Conservation (phyloP, 2,888 invertebrate species). For the Selenia dentaria region DNA sequence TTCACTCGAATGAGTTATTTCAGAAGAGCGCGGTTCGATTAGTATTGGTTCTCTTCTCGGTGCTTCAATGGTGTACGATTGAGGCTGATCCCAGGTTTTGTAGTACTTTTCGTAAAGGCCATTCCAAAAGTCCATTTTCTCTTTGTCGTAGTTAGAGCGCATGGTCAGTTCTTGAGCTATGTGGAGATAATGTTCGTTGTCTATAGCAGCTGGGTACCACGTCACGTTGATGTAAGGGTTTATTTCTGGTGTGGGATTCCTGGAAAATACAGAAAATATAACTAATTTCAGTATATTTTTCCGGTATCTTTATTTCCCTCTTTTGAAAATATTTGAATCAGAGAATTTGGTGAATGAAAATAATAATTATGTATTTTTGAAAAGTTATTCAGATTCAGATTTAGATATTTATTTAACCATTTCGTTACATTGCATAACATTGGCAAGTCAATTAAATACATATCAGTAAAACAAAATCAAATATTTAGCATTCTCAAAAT, state of each 20-base stretch:
- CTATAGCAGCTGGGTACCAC: neutral
- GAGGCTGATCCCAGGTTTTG: too few species aligned
- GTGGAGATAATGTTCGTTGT: neutral
- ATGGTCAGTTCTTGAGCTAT: constrained; percentile 17
- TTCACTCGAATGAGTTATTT: neutral
- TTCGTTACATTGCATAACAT: too few species aligned
- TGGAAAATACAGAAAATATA: neutral
- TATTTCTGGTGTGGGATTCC: neutral
- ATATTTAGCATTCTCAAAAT: too few species aligned
- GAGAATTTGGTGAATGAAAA: too few species aligned
- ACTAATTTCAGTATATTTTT: too few species aligned
- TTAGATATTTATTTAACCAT: too few species aligned
- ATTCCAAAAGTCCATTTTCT: neutral
- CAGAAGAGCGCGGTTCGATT: neutral
- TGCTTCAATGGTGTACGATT: neutral
- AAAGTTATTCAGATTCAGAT: too few species aligned
- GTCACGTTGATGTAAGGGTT: neutral
- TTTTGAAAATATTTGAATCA: too few species aligned
- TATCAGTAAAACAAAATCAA: too few species aligned
- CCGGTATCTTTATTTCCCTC: too few species aligned
- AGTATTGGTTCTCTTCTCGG: neutral
- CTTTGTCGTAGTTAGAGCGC: neutral
- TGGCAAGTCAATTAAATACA: too few species aligned
- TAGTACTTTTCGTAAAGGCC: neutral
- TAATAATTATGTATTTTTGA: too few species aligned